Base-by-base conservation (phyloP, 2,888 invertebrate species). In the Pristionchus japonicus region DNA sequence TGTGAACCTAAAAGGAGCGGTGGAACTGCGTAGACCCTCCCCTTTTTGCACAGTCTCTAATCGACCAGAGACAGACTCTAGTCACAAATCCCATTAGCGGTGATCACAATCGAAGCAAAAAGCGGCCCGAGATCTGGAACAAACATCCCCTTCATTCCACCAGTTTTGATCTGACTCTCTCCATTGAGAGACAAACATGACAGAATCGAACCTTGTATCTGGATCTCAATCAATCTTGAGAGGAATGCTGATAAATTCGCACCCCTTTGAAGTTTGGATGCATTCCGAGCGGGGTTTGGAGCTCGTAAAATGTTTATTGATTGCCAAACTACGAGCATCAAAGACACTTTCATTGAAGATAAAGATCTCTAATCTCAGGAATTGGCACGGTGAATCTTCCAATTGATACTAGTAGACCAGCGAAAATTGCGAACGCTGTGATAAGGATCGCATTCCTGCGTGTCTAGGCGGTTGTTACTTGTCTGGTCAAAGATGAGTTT, bases 201-300 rank as follows among this genome's bases (percentile, higher is more conserved):
- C n/a, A n/a, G n/a, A n/a, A n/a, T n/a, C n/a, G n/a, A n/a, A n/a
- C n/a, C n/a, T n/a, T n/a, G n/a, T n/a, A n/a, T n/a, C n/a, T n/a
- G n/a, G n/a, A n/a, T n/a, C n/a, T 9, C 31, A 64, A 64, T 11
- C 64, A 64, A 64, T 64, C 43, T 43, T 6, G 7, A 11, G 11
- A 9, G 37, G 37, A 70, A 70, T 70, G 70, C 70, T 17, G 17
- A 37, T 70, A 23, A 70, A 70, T 34, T 70, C 37, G 70, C 67
- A 7, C 67, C 70, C 64, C 64, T 70, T 70, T 70, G 70, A 70
- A 70, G 70, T 70, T 70, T 70, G 15, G 70, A 17, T 20, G 70
- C 64, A 64, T 64, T 64, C 64, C 64, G 15, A 11, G 57, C 57
- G 57, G 23, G 23, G 57, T 57, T 57, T 13, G 0, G 34, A 31